phyloP scores from a whole-genome alignment of 2,888 invertebrate genomes.

The Lithophane leautieri region DNA sequence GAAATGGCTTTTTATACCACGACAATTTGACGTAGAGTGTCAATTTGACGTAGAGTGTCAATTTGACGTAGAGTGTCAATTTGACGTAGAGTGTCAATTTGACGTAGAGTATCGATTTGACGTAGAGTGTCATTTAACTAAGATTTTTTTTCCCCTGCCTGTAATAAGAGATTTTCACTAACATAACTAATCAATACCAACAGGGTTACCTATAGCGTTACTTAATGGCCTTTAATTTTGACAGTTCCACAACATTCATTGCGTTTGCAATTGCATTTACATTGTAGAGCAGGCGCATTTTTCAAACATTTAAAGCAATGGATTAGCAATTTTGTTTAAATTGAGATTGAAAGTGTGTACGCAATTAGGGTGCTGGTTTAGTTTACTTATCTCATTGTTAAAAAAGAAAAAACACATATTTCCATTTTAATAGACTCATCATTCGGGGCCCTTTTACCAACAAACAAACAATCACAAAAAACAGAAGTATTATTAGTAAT shows the following conservation, averaged over 20 bases:
- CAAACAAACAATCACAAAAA: slow-evolving; percentile 1
- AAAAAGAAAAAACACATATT: not conserved
- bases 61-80: too few relatives aligned
- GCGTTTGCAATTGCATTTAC: not conserved
- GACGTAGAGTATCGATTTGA: too few relatives aligned
- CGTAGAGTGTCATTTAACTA: too few relatives aligned
- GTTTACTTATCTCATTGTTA: not conserved
- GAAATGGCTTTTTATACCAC: not conserved
- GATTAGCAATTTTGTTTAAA: not conserved
- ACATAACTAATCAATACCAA: too few relatives aligned
- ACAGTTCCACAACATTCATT: not conserved
- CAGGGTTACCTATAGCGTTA: too few relatives aligned
- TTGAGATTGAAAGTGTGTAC: not conserved
- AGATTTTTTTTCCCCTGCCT: too few relatives aligned
- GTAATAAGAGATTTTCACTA: too few relatives aligned
- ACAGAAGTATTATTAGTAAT: not conserved
- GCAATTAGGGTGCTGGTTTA: not conserved
- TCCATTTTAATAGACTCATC: slow-evolving; percentile 12
- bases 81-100: too few relatives aligned
- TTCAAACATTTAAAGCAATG: too few relatives aligned
- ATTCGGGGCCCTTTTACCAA: not conserved
- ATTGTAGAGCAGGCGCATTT: not conserved
- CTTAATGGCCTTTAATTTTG: too few relatives aligned
- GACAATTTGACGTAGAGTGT: not conserved
- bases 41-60: too few relatives aligned